phyloP scores from a whole-genome alignment of 1,140 invertebrate genomes.

The Drosophila asahinai region DNA sequence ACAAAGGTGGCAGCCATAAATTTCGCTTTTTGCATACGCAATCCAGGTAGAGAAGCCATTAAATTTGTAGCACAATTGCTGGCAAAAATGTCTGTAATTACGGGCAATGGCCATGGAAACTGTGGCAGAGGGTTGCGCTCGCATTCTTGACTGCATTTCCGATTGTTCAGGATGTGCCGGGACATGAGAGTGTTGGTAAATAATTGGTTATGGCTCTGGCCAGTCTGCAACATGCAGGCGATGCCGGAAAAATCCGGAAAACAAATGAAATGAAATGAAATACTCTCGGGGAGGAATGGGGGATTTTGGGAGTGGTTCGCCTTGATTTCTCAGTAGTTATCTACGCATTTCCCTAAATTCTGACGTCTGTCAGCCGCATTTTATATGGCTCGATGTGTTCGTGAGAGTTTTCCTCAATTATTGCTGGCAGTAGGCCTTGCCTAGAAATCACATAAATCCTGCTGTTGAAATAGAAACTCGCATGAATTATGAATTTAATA shows the following conservation, averaged over 20 bases:
- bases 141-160: conserved; percentile 71
- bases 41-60: conserved; percentile 72
- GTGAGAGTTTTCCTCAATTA: conserved; percentile 75
- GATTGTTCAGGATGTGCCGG: conserved; percentile 67
- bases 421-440: conserved; percentile 63
- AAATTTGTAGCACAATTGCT: conserved; percentile 78
- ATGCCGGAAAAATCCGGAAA: conserved; percentile 39
- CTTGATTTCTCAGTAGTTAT: conserved; percentile 72
- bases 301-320: conserved; percentile 25
- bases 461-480: conserved; percentile 16
- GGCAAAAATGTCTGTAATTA: conserved; percentile 78
- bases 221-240: conserved; percentile 32
- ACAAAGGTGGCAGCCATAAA: conserved; percentile 32
- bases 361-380: conserved; percentile 78
- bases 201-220: conserved; percentile 72
- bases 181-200: conserved; percentile 69
- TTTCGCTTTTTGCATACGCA: conserved; percentile 50
- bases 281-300: conserved; percentile 3
- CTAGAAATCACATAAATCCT: conserved; percentile 71
- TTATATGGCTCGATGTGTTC: conserved; percentile 49
- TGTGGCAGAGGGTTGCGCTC: conserved; percentile 39
- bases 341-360: conserved; percentile 70
- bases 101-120: conserved; percentile 51
- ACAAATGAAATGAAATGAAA: conserved; percentile 55
- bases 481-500: conserved; percentile 60